phyloP scores from a whole-genome alignment of 2,888 invertebrate genomes.

The Cantharis nigra region DNA sequence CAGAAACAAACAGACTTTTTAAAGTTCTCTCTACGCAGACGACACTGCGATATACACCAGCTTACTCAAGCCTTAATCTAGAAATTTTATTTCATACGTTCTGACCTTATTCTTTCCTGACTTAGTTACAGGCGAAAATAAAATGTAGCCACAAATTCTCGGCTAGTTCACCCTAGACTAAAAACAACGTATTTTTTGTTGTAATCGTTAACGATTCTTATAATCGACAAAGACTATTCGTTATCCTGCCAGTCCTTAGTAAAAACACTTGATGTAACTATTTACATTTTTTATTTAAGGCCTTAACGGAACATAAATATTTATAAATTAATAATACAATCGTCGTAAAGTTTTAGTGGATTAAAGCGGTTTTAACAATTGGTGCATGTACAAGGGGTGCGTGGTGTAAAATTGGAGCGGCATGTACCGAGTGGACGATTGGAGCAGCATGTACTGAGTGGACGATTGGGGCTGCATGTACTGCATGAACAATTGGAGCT shows the following conservation, averaged over 20 bases:
- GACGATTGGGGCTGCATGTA: conserved; percentile 44
- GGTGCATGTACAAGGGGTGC: conserved; percentile 42
- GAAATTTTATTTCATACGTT: too few relatives aligned
- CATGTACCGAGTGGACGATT: conserved; percentile 40
- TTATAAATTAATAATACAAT: background rate
- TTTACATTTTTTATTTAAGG: conserved; percentile 17
- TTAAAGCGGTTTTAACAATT: conserved; percentile 41
- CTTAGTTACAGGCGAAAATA: too few relatives aligned
- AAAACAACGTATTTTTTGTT: too few relatives aligned
- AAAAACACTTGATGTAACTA: background rate
- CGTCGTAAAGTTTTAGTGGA: conserved; percentile 16
- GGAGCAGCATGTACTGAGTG: conserved; percentile 32
- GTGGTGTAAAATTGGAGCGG: conserved; percentile 37
- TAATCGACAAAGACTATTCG: too few relatives aligned
- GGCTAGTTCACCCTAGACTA: too few relatives aligned
- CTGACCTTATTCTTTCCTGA: too few relatives aligned
- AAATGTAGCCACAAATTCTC: too few relatives aligned
- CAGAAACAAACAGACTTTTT: too few relatives aligned
- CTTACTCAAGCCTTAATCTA: too few relatives aligned
- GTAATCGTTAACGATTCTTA: too few relatives aligned
- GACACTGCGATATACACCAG: too few relatives aligned
- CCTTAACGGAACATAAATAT: conserved; percentile 11
- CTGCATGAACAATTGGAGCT: conserved; percentile 41
- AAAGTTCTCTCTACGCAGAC: too few relatives aligned
- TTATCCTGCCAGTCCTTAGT: background rate